Percentiles rank a stretch among this genome's conserved stretches.
Evolutionary conservation across 2,113 vertebrate genomes (phyloP).

Genomic region (Dunckerocampus dactyliophorus): DNA sequence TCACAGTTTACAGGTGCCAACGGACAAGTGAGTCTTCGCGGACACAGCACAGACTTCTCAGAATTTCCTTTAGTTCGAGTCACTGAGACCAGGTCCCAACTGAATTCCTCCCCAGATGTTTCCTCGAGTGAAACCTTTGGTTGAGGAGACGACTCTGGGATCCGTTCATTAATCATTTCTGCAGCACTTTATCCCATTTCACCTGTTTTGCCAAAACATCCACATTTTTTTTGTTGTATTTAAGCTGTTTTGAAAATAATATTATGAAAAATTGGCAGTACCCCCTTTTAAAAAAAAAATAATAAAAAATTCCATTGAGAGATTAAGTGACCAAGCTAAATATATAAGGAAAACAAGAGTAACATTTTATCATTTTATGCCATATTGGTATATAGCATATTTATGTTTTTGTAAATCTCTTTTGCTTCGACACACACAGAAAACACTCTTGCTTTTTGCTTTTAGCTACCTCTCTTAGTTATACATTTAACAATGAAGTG

Average conservation of each 20-base stretch:
- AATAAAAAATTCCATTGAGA: constrained; percentile 28
- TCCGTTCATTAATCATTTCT: constrained; percentile 57
- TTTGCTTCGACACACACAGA: constrained; percentile 35
- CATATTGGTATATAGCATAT: constrained; percentile 23
- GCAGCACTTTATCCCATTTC: constrained; percentile 91
- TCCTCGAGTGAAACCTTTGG: constrained; percentile 95
- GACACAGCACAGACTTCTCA: constrained; percentile 90
- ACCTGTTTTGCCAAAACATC: constrained; percentile 76
- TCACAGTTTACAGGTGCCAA: constrained; percentile 93
- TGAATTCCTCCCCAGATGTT: constrained; percentile 93
- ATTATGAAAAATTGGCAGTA: constrained; percentile 24
- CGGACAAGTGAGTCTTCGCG: constrained; percentile 91
- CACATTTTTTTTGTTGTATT: constrained; percentile 7
- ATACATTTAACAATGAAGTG: constrained; percentile 4
- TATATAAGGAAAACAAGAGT: constrained; percentile 2
- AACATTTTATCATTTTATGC: constrained; percentile 25
- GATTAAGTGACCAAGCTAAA: constrained; percentile 53
- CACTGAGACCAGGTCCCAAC: constrained; percentile 90
- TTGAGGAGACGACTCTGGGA: constrained; percentile 61
- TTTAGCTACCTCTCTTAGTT: constrained; percentile 40
- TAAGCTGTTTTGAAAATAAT: constrained; percentile 9
- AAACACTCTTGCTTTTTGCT: constrained; percentile 27
- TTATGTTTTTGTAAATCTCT: constrained; percentile 39
- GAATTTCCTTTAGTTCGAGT: constrained; percentile 95
- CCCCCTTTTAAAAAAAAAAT: constrained; percentile 28